Evolutionary conservation across 1,140 invertebrate genomes (phyloP), one percentile per base, ranked within the genome.

Genomic region (Ceratina japonica): DNA sequence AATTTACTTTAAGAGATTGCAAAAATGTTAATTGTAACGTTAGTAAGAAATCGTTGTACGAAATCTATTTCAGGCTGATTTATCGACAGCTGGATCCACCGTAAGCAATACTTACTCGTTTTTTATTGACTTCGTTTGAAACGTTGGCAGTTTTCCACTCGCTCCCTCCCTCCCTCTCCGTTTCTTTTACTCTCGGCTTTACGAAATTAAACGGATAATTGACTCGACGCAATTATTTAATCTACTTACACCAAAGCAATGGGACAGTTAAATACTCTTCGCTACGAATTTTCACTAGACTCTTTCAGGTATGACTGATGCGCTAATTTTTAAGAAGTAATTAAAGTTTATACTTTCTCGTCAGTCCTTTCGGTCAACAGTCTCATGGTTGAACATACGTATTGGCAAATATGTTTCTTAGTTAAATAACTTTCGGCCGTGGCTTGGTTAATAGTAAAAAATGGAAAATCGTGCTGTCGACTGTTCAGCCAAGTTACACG

Each of bases 31-130:
- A 37, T 37, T 74, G 12, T 66, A 75, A 76, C 51, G 76, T 73
- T 58, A 81, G 74, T 70, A 70, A 15, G 58, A 78, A 78, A 76
- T 51, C 66, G 65, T 82, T 76, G 66, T 54, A 73, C 37, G 37
- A 13, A 65, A 77, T 68, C 31, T 31, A 58, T n/a, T 54, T 72
- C 56, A 58, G 65, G 10, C 12, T 75, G 58, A 79, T 74, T 69
- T 58, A 52, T 76, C 72, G 66, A 75, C 61, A 79, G 62, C 31
- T 58, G 8, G 52, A 65, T 31, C 54, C 15, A 51, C 76, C 52
- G 49, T 77, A 77, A 77, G 71, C 27, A 77, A 77, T 63, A 69
- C 31, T 31, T n/a, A n/a, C n/a, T n/a, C n/a, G n/a, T 52, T 0
- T 62, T 68, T 69, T 77, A 77, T 77, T 66, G 71, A 73, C 59